Conservation (phyloP, 1,140 invertebrate species). For the Trichonephila inaurata region DNA sequence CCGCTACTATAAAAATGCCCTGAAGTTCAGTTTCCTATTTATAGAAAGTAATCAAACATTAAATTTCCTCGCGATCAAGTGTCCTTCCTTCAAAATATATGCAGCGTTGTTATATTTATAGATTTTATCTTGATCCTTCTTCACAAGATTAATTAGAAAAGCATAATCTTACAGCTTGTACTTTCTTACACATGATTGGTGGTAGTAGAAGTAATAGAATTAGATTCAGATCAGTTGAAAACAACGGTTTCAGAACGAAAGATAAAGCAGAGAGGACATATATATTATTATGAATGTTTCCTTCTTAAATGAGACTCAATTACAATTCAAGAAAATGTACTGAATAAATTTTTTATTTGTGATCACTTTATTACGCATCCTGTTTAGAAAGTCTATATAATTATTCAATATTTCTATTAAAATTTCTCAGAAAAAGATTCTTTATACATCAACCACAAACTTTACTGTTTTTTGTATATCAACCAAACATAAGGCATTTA, state of each 20-base stretch:
- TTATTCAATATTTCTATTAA: no score
- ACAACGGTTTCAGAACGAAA: neutral
- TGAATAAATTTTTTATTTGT: no score
- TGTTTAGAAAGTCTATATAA: no score
- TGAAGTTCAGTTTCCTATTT: neutral
- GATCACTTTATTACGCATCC: no score
- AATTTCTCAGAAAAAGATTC: no score
- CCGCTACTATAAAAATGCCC: neutral
- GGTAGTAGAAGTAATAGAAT: neutral
- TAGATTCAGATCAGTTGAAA: neutral
- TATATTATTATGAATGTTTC: no score
- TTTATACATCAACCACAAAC: no score
- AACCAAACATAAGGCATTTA: no score
- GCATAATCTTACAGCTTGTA: neutral
- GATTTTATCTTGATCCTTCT: neutral
- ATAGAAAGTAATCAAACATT: neutral
- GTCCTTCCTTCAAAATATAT: neutral
- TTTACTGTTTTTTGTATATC: no score
- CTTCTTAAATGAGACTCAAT: no score
- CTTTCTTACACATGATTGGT: neutral
- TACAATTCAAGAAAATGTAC: no score
- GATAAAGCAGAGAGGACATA: neutral
- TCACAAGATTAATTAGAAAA: neutral
- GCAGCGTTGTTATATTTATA: neutral
- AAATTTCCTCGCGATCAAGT: neutral